A percentile compares a stretch with the other conserved stretches of the same genome.
Conservation (phyloP, 2,113 vertebrate genomes). For the Aramus guarauna region DNA sequence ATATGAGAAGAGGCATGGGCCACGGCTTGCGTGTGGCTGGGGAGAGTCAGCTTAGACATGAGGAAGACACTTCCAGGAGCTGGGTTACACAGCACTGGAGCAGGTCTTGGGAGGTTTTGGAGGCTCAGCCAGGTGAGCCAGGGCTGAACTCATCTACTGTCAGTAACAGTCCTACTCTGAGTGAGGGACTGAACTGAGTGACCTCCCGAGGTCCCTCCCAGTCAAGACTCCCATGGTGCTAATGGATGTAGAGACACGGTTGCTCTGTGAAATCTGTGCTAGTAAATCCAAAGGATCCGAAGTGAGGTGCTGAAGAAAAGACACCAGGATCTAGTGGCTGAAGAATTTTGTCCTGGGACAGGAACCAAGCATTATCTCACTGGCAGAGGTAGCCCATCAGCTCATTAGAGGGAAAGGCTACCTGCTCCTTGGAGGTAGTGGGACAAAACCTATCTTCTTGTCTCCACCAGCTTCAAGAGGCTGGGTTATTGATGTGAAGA, state of each 20-base stretch:
- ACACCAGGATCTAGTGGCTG: neutral
- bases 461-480: neutral
- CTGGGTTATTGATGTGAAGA: neutral
- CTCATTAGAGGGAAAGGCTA: neutral
- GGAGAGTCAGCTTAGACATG: neutral
- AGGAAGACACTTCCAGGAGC: neutral
- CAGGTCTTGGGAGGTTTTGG: neutral
- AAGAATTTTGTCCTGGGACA: neutral
- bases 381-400: neutral
- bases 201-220: neutral
- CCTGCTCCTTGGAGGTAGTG: neutral
- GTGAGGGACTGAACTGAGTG: neutral
- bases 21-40: neutral
- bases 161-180: neutral
- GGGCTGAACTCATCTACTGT: neutral
- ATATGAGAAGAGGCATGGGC: neutral
- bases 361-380: neutral
- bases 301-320: neutral
- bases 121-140: neutral
- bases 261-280: neutral
- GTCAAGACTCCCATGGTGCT: neutral
- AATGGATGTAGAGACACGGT: accelerated
- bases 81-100: neutral
- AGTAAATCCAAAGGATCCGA: neutral
- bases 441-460: neutral